phyloP scores from a whole-genome alignment of 37 sponge, comb jelly and placozoan species.

The Aphrocallistes beatrix region DNA sequence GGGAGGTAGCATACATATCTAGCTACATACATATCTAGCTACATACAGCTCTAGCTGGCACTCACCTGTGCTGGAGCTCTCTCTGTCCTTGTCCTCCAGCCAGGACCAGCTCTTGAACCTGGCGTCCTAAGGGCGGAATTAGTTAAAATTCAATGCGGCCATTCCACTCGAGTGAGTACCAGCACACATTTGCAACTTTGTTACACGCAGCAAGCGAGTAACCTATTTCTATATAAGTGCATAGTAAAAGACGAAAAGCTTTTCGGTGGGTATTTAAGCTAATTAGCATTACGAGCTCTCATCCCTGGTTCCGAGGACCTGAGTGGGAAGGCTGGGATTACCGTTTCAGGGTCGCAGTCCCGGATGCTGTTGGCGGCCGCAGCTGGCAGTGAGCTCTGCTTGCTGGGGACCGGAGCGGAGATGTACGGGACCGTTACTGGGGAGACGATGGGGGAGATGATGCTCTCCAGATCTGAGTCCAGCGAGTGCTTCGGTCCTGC shows the following conservation, averaged over 20 bases:
- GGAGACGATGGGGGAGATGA: not conserved
- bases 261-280: no score
- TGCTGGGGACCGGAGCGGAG: not conserved
- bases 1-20: no score
- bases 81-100: not conserved
- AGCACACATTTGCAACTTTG: no score
- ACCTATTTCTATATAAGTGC: no score
- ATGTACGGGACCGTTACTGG: not conserved
- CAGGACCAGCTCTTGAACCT: not conserved
- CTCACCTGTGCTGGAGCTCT: not conserved
- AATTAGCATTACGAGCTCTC: no score
- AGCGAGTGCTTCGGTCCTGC: slow-evolving; percentile 13
- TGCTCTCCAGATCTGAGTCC: not conserved
- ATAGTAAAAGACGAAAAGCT: no score
- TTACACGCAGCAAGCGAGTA: no score
- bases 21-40: not conserved
- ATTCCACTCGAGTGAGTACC: no score
- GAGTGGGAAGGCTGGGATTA: no score
- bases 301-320: no score
- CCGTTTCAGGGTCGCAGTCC: not conserved
- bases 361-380: not conserved
- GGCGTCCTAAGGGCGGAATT: not conserved
- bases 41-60: not conserved
- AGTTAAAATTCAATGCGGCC: no score
- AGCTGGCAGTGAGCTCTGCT: not conserved